phyloP scores from a whole-genome alignment of 2,113 vertebrate species.

The Syngnathus typhle region DNA sequence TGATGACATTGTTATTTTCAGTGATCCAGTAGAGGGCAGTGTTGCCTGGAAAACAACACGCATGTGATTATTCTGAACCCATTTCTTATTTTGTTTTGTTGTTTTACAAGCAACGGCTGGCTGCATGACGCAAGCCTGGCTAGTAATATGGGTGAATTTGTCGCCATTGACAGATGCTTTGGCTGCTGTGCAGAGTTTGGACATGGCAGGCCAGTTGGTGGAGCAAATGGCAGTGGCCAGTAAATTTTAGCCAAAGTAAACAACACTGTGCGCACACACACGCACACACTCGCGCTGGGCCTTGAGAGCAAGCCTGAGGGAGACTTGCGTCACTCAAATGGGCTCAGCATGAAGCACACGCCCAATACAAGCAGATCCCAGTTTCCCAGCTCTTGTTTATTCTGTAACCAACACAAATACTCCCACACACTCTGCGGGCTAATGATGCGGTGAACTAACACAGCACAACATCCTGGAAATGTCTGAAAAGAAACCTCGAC shows the following conservation, averaged over 20 bases:
- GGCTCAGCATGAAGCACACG: conserved; percentile 35
- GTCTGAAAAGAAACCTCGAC: conserved; percentile 20
- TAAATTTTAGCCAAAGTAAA: conserved; percentile 16
- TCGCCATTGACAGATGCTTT: conserved; percentile 23
- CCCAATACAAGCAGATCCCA: conserved; percentile 43
- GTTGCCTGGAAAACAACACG: conserved; percentile 25
- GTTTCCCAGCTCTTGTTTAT: conserved; percentile 46
- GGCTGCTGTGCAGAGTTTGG: neutral
- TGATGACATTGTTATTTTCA: neutral
- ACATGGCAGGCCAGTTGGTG: conserved; percentile 3
- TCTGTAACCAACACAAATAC: conserved; percentile 64
- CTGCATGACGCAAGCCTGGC: conserved; percentile 20
- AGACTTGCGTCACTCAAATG: conserved; percentile 52
- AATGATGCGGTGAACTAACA: conserved; percentile 23
- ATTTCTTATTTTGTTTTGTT: conserved; percentile 1
- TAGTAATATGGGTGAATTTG: conserved; percentile 35
- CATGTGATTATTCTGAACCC: neutral
- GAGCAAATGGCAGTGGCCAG: conserved; percentile 3
- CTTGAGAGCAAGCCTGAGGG: conserved; percentile 33
- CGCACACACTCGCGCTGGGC: conserved; percentile 23
- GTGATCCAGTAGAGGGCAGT: conserved; percentile 55
- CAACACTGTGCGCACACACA: conserved; percentile 15
- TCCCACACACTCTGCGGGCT: conserved; percentile 39
- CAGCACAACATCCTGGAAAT: conserved; percentile 42
- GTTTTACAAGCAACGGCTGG: conserved; percentile 4